Evolutionary conservation across 2,113 vertebrate genomes (phyloP).

Genomic region (Cyanoliseus patagonus): DNA sequence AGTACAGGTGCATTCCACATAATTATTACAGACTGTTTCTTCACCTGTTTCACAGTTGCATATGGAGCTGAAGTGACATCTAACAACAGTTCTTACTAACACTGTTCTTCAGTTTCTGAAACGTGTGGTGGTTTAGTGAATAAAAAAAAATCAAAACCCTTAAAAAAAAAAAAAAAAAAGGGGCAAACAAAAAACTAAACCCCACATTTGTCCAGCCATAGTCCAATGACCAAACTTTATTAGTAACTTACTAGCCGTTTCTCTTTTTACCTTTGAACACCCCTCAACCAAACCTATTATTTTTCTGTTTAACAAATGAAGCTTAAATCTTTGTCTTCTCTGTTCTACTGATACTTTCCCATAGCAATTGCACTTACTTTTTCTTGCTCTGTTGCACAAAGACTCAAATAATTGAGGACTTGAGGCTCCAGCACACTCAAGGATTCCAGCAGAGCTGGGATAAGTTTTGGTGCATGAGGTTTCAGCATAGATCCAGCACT

Average conservation of each 20-base stretch:
- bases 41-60: neutral
- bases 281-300: neutral
- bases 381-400: conserved; percentile 95
- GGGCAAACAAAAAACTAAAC: neutral
- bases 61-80: neutral
- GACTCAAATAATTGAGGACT: conserved; percentile 96
- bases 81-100: neutral
- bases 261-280: neutral
- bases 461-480: conserved; percentile 90
- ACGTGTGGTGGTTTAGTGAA: neutral
- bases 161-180: neutral
- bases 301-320: neutral
- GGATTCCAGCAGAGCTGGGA: conserved; percentile 92
- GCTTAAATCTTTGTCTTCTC: neutral
- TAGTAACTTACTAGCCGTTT: neutral
- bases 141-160: neutral
- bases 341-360: neutral
- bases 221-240: neutral
- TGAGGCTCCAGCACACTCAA: conserved; percentile 94
- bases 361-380: conserved; percentile 80
- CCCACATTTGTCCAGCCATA: neutral
- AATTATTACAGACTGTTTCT: neutral
- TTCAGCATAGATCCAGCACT: conserved; percentile 92
- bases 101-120: neutral
- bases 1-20: neutral